Percentiles rank a stretch among this genome's conserved stretches.
Evolutionary conservation across 2,113 vertebrate species (phyloP).

Genomic region (Istiophorus platypterus): DNA sequence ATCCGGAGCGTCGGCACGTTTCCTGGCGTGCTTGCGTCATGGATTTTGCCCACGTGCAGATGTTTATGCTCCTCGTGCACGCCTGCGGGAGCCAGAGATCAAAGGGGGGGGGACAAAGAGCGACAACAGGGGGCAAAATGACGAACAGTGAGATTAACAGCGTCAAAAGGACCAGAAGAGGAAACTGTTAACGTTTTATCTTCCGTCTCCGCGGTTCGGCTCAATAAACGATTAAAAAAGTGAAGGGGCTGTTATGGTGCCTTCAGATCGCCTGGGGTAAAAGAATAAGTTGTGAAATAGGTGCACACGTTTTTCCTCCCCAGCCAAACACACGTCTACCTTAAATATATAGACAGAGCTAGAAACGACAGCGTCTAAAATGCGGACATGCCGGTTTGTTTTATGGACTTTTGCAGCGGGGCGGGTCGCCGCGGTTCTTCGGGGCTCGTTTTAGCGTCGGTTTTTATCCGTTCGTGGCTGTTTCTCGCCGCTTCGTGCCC

Average conservation of each 20-base stretch:
- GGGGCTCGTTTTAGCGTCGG: no score
- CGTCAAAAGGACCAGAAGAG: background rate
- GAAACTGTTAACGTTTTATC: background rate
- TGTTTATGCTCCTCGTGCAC: conserved; percentile 84
- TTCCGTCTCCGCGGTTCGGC: background rate
- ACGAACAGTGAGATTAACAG: background rate
- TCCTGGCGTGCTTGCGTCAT: conserved; percentile 62
- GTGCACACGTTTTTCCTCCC: background rate
- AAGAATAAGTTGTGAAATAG: background rate
- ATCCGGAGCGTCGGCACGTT: background rate
- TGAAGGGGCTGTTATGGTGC: conserved; percentile 16
- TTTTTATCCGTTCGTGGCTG: no score
- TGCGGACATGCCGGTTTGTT: background rate
- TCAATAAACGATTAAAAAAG: background rate
- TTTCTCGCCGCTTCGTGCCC: no score
- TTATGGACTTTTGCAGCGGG: background rate
- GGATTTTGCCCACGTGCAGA: conserved; percentile 84
- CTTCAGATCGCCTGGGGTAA: conserved; percentile 22
- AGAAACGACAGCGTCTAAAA: no score
- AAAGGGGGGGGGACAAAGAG: background rate
- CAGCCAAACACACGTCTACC: background rate
- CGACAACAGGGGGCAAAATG: background rate
- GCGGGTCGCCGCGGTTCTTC: no score
- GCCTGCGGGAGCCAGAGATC: conserved; percentile 13
- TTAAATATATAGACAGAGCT: no score